Percentiles rank a stretch among this genome's conserved stretches.
These are phyloP conservation scores for Ataeniobius toweri DNA, from an alignment of 2,797 vertebrate genomes.

Conservation along the genomic window DNA sequence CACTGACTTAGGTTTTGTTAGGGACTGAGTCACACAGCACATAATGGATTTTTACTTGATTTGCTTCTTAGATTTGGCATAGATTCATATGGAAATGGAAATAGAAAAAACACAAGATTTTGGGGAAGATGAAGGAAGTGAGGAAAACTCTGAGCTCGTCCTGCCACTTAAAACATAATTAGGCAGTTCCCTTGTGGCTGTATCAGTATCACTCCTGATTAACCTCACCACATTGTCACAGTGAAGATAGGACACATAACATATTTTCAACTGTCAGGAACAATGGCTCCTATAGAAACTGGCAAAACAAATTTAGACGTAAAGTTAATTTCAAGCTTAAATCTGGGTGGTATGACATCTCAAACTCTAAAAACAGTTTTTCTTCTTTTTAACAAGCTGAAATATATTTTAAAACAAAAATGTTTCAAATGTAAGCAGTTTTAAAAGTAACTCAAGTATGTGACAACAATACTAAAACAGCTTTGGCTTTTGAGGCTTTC, in stretches of 20 bases:
- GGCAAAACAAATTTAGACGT: neutral
- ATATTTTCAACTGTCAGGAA: neutral
- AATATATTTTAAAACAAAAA: neutral
- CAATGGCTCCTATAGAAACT: neutral
- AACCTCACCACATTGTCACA: neutral
- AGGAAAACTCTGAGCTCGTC: neutral
- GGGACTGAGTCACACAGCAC: conserved; percentile 31
- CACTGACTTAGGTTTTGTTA: conserved; percentile 24
- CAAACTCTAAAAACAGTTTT: neutral
- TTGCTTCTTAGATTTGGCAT: conserved; percentile 45
- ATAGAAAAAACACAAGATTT: neutral
- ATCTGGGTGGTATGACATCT: too few species aligned
- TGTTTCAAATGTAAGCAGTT: neutral
- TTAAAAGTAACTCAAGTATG: neutral
- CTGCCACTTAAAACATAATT: neutral
- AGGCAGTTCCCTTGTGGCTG: neutral
- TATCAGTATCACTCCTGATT: neutral
- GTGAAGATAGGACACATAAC: neutral
- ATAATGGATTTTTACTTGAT: conserved; percentile 44
- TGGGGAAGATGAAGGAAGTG: neutral
- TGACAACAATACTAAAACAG: neutral
- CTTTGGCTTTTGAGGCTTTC: neutral
- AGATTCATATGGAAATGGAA: conserved; percentile 24
- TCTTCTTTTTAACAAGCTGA: neutral
- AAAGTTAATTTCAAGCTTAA: neutral